Evolutionary conservation across 2,113 vertebrate species (phyloP).

Genomic region (Sphaerodactylus townsendi): DNA sequence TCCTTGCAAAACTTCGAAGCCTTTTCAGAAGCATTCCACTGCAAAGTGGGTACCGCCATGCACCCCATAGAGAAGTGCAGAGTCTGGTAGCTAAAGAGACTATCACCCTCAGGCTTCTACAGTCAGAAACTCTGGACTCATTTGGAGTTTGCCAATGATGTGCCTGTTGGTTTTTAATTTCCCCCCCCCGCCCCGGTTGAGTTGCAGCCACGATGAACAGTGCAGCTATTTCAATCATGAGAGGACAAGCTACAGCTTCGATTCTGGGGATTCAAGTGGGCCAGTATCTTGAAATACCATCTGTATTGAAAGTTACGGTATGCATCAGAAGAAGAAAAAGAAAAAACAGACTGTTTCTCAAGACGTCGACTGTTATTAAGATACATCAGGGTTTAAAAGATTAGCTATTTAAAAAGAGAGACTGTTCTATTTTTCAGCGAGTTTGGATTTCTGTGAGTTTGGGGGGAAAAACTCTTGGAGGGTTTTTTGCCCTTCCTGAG

Average conservation of each 20-base stretch:
- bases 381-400: slow-evolving; percentile 66
- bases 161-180: slow-evolving; percentile 37
- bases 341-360: slow-evolving; percentile 41
- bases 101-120: background rate
- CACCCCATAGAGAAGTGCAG: slow-evolving; percentile 86
- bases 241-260: background rate
- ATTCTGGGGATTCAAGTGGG: fast-evolving
- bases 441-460: slow-evolving; percentile 18
- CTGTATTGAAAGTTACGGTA: background rate
- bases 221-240: slow-evolving; percentile 10
- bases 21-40: slow-evolving; percentile 90
- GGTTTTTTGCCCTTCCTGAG: background rate
- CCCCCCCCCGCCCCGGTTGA: background rate
- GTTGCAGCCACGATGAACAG: slow-evolving; percentile 39
- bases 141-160: slow-evolving; percentile 22
- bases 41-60: slow-evolving; percentile 84
- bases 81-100: slow-evolving; percentile 82
- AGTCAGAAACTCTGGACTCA: background rate
- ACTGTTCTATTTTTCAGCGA: slow-evolving; percentile 54
- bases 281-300: background rate
- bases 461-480: background rate
- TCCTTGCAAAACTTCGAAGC: slow-evolving; percentile 94
- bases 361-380: slow-evolving; percentile 67
- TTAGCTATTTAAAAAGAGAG: slow-evolving; percentile 33
- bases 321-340: background rate